Evolutionary conservation across 2,113 vertebrate genomes (phyloP).

Genomic region (Lethenteron camtschaticum): DNA sequence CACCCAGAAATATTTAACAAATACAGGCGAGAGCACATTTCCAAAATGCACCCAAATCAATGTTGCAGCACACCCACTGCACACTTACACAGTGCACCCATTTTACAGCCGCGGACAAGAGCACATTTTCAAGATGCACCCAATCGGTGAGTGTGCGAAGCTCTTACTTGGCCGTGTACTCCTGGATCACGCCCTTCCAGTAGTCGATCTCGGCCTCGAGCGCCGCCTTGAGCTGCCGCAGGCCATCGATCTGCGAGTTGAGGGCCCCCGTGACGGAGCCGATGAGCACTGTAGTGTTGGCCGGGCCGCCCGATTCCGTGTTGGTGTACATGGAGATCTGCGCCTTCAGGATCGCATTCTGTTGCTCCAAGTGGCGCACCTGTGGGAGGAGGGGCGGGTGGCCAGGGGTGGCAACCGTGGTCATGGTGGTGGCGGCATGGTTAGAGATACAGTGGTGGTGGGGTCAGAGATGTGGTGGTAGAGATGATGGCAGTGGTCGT

Average conservation of each 20-base stretch:
- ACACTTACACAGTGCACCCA: too few relatives aligned
- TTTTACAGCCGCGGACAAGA: too few relatives aligned
- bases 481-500: too few relatives aligned
- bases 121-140: too few relatives aligned
- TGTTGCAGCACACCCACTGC: too few relatives aligned
- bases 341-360: constrained; percentile 21
- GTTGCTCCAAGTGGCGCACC: constrained; percentile 21
- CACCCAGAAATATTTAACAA: too few relatives aligned
- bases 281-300: constrained; percentile 17
- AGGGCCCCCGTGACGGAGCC: constrained; percentile 20
- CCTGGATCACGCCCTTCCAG: constrained; percentile 20
- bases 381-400: constrained; percentile 6
- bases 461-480: too few relatives aligned
- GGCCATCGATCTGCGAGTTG: constrained; percentile 19
- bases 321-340: constrained; percentile 25
- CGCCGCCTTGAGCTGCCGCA: constrained; percentile 18
- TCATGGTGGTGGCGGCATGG: too few relatives aligned
- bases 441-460: too few relatives aligned
- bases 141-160: too few relatives aligned
- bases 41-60: too few relatives aligned
- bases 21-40: too few relatives aligned
- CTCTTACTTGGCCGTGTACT: constrained; percentile 17
- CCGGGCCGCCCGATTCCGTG: constrained; percentile 17
- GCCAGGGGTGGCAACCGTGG: background rate
- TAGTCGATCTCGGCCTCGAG: constrained; percentile 22